Conservation (phyloP, 92 coral and sea anemone species). For the Porites evermanni region DNA sequence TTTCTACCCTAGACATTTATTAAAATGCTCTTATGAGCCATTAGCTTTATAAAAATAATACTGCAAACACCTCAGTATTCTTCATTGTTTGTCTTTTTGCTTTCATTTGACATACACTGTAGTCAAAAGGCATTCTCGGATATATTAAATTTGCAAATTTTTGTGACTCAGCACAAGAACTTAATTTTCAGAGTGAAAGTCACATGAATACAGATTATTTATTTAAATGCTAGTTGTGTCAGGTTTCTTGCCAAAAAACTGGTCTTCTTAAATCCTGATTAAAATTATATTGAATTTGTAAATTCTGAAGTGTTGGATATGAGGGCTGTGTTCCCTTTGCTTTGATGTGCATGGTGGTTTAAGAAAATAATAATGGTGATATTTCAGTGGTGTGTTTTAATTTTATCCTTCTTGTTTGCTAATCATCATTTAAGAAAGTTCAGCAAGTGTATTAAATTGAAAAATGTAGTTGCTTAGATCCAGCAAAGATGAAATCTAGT, state of each 20-base stretch:
- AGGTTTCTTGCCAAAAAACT: slow-evolving; percentile 17
- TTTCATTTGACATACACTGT: neutral
- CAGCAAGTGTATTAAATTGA: slow-evolving; percentile 17
- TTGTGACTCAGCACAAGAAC: neutral
- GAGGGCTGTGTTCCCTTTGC: neutral
- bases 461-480: slow-evolving; percentile 23
- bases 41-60: neutral
- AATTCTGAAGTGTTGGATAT: neutral
- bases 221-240: slow-evolving; percentile 10
- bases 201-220: slow-evolving; percentile 15
- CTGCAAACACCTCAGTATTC: neutral
- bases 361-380: neutral
- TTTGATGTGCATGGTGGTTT: neutral
- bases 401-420: slow-evolving; percentile 4
- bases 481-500: slow-evolving; percentile 8
- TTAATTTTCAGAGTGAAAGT: neutral
- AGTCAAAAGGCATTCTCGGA: neutral
- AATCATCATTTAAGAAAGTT: slow-evolving; percentile 3
- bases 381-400: neutral
- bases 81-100: neutral
- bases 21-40: neutral
- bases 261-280: neutral
- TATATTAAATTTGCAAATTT: neutral
- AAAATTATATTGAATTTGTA: neutral
- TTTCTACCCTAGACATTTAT: neutral